Percentiles rank a stretch among this genome's conserved stretches.
These are phyloP conservation scores for Pachypanchax playfairii DNA, from an alignment of 2,113 vertebrate species.

Conservation along the genomic window DNA sequence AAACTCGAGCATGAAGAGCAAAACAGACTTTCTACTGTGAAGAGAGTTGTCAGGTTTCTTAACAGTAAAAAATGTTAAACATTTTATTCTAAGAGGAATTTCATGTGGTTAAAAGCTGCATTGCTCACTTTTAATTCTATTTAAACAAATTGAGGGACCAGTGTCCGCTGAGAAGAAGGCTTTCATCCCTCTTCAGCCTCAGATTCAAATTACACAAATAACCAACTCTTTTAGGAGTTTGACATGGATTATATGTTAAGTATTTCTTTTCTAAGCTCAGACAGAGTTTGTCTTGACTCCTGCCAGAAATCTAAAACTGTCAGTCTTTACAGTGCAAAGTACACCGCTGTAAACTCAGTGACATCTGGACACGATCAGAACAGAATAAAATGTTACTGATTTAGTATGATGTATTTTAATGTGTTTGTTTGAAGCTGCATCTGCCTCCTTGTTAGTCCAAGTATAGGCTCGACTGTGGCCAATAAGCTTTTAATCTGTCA, in stretches of 20 bases:
- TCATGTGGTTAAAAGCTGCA: too few relatives aligned
- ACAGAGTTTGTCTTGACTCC: slow-evolving; percentile 4
- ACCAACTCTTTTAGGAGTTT: background rate
- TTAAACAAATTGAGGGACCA: too few relatives aligned
- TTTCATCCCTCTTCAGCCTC: slow-evolving; percentile 3
- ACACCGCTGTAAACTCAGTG: background rate
- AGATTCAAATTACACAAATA: background rate
- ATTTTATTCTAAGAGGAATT: too few relatives aligned
- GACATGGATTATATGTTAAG: background rate
- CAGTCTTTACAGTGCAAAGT: slow-evolving; percentile 3
- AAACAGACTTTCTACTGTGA: too few relatives aligned
- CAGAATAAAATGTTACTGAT: slow-evolving; percentile 6
- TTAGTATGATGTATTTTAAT: slow-evolving; percentile 2
- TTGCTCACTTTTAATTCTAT: too few relatives aligned
- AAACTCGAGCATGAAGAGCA: too few relatives aligned
- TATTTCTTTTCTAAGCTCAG: slow-evolving; percentile 4
- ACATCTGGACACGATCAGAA: slow-evolving; percentile 3
- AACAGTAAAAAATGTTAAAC: too few relatives aligned
- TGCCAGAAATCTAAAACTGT: slow-evolving; percentile 16
- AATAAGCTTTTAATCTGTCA: slow-evolving; percentile 50
- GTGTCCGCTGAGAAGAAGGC: background rate
- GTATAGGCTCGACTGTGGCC: slow-evolving; percentile 1
- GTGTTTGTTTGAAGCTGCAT: background rate
- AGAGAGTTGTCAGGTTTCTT: too few relatives aligned
- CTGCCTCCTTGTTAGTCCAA: background rate